Evolutionary conservation across 2,113 vertebrate species (phyloP), one percentile per base, ranked within the genome.

Genomic region (Fukomys damarensis): DNA sequence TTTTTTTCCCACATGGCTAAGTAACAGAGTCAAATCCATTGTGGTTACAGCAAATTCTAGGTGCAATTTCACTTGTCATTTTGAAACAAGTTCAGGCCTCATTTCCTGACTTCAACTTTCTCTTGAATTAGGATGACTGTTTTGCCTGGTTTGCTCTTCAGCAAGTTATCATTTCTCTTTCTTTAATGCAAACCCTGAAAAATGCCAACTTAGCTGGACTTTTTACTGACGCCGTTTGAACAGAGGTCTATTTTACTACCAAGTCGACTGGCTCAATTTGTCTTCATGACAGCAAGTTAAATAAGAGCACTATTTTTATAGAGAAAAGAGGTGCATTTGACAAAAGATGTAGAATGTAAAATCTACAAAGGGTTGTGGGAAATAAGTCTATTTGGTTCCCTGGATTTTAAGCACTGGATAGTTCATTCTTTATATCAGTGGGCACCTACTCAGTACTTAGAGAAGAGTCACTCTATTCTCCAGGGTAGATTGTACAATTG

Each of bases 271-370:
- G 87, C 58, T 97, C 88, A 84, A 97, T 97, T 97, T 97, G 84
- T 97, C 95, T 97, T 97, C 81, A 59, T 88, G 96, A 97, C 93
- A 96, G 95, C 63, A 72, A 90, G 80, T 93, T 94, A 97, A 96
- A 86, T 91, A 89, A 94, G 74, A 95, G 52, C 65, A 43, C 52
- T 81, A 41, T 89, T 96, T 95, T 96, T 95, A 90, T 66, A 88
- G 7, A 74, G 58, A 49, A 77, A 96, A 70, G 61, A 63, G 52
- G 8, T 41, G 13, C 66, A 72, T 80, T 86, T 59, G 93, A 93
- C 95, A 84, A 96, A 97, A 97, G 95, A 95, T 85, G 63, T 94
- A 30, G 61, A 87, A 93, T 59, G 63, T 86, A 91, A 95, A 97
- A 93, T 97, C 84, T 77, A 38, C 63, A 93, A 98, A 92, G 41